Evolutionary conservation across 2,113 vertebrate genomes (phyloP).

Genomic region (Agapornis roseicollis): DNA sequence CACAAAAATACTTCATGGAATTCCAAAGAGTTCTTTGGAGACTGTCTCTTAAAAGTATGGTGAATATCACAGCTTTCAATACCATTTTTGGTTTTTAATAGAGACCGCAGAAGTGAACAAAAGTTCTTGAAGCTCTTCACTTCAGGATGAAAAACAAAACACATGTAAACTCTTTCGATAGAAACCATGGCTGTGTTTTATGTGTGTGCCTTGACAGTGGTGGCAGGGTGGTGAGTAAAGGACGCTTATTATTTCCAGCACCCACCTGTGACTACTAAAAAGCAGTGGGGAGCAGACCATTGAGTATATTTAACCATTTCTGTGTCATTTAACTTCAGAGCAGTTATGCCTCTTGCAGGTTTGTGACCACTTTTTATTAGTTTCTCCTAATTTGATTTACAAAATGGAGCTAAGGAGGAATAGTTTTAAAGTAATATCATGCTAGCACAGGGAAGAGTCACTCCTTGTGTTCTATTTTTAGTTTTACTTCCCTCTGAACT

Average conservation of each 20-base stretch:
- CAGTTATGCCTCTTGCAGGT: not conserved
- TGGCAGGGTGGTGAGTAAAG: not conserved
- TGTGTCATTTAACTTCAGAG: not conserved
- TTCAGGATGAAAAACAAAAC: not conserved
- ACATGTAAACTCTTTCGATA: not conserved
- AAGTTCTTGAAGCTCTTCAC: not conserved
- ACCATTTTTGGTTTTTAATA: not conserved
- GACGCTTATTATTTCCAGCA: not conserved
- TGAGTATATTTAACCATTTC: not conserved
- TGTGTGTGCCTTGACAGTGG: not conserved
- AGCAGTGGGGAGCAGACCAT: not conserved
- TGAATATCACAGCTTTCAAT: not conserved
- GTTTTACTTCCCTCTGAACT: not conserved
- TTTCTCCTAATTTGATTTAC: not conserved
- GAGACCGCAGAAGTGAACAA: not conserved
- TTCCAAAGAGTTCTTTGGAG: not conserved
- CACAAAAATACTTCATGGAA: not conserved
- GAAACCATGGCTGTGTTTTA: not conserved
- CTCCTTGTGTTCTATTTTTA: not conserved
- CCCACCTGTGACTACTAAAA: not conserved
- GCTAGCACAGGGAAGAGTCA: not conserved
- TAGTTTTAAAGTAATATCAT: not conserved
- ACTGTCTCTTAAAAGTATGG: rapidly evolving
- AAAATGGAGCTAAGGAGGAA: not conserved
- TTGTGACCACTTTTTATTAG: not conserved